Evolutionary conservation across 2,113 vertebrate genomes (phyloP).

Genomic region (Anser brachyrhynchus): DNA sequence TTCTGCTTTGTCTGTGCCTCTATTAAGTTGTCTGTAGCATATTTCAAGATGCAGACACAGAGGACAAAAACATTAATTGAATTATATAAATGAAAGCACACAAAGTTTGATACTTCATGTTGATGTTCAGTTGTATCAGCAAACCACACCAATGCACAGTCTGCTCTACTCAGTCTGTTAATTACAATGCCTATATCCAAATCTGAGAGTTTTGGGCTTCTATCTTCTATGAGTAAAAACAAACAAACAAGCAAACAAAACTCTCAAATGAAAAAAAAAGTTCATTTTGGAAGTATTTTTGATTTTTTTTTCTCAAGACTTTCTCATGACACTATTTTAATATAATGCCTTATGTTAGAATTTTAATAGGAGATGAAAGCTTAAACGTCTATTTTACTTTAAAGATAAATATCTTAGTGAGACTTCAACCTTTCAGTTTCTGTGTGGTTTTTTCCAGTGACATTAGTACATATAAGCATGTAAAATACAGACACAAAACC

Average conservation of each 20-base stretch:
- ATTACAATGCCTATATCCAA: background rate
- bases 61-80: background rate
- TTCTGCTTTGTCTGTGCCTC: background rate
- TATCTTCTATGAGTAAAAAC: background rate
- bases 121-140: background rate
- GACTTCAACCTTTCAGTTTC: background rate
- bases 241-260: background rate
- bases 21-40: background rate
- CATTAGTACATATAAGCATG: background rate
- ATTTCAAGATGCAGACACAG: background rate
- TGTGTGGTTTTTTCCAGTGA: background rate
- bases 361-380: background rate
- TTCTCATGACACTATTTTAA: background rate
- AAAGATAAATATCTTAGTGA: background rate
- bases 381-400: background rate
- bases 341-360: rapidly evolving
- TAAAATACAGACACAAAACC: background rate
- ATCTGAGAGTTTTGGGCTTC: background rate
- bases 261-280: no score
- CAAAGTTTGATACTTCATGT: background rate
- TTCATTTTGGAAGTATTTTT: background rate
- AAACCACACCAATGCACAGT: no score
- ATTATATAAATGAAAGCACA: background rate
- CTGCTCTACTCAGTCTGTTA: background rate
- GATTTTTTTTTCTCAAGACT: background rate